Evolutionary conservation across 2,888 invertebrate genomes (phyloP), one percentile per base, ranked within the genome.

Genomic region (Saturnia japonica): DNA sequence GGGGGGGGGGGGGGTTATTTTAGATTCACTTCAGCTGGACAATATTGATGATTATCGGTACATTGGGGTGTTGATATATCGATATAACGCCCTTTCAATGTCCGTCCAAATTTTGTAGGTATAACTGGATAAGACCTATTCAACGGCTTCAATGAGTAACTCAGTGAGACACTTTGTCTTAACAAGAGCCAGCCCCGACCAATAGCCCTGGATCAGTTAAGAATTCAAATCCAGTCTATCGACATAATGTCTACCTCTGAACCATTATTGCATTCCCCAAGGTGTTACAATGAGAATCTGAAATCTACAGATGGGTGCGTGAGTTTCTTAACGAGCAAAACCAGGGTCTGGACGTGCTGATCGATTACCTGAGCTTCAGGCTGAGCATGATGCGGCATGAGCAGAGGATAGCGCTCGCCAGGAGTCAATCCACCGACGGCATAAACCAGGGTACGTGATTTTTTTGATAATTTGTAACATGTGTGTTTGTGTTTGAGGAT

Each of bases 271-370:
- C 9, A 8, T 43, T 8, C 7, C 43, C 9, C 43, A 43, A 14
- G 9, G 43, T 43, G 43, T 43, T 43, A 43, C n/a, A n/a, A n/a
- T 14, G 14, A 43, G 43, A 43, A 43, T 43, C 9, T 43, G 43
- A 34, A 34, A 34, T 34, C 77, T 77, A 42, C 91, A 99, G 98
- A 94, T 99, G 99, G 99, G 99, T 99, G 71, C 96, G 98, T 82
- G 99, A 99, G 93, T 99, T 99, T 94, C 95, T 99, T 74, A 98
- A 98, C 93, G 98, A 99, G 82, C 97, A 97, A 79, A 99, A 99
- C 94, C 97, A 97, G 86, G 99, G 99, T 22, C 94, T 99, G 78
- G 99, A 99, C 93, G 98, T 99, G 75, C 95, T 99, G 78, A 98
- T 99, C 82, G 99, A 99, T 94, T 99, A 99, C 95, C 96, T 99